Conservation (phyloP, 2,113 vertebrate species). For the Mormyrus lacerda region DNA sequence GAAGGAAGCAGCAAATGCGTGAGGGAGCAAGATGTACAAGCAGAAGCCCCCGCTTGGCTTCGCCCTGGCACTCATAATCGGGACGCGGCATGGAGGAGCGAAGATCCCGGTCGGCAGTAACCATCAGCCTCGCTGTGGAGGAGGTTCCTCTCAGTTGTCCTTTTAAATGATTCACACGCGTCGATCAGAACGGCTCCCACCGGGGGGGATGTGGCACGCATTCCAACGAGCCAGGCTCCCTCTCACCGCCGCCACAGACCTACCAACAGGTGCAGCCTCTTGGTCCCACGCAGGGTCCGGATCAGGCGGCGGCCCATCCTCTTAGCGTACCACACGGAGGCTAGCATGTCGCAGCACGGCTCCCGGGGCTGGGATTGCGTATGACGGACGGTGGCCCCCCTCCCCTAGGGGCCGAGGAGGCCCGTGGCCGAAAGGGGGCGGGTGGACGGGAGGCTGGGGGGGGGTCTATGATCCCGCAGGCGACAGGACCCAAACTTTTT, state of each 20-base stretch:
- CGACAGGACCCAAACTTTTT: constrained; percentile 18
- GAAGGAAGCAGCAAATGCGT: neutral
- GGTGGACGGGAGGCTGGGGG: neutral
- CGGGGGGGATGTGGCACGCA: constrained; percentile 8
- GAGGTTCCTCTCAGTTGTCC: neutral
- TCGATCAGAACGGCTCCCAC: neutral
- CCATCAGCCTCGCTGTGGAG: neutral
- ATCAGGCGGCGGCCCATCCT: constrained; percentile 55
- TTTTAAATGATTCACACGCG: constrained; percentile 19
- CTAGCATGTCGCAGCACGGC: constrained; percentile 45
- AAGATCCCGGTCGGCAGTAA: neutral
- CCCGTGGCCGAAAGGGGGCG: neutral
- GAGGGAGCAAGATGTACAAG: neutral
- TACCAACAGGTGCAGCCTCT: constrained; percentile 51
- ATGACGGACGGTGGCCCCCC: neutral
- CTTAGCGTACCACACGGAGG: constrained; percentile 53
- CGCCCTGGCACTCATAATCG: neutral
- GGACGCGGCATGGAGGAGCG: neutral
- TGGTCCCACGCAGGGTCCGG: constrained; percentile 44
- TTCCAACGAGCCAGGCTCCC: constrained; percentile 13
- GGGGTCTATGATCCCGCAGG: neutral
- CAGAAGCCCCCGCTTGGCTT: neutral
- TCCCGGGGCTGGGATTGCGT: neutral
- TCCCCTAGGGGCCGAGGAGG: neutral
- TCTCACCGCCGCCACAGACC: constrained; percentile 16